Conservation (phyloP, 2,113 vertebrate genomes). For the Callaeas wilsoni region DNA sequence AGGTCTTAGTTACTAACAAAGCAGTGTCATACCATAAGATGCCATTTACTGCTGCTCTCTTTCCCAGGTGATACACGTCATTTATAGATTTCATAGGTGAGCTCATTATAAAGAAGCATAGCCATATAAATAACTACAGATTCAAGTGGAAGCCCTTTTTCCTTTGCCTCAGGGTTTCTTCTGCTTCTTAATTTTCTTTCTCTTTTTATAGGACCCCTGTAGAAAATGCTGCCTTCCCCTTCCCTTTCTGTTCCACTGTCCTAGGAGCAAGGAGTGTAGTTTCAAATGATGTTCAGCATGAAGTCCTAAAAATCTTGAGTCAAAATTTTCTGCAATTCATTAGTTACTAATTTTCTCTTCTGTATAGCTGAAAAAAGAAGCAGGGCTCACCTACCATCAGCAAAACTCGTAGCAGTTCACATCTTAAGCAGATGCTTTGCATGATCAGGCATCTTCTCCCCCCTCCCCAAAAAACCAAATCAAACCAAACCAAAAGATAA, state of each 20-base stretch:
- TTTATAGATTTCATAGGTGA: background rate
- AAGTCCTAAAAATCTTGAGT: background rate
- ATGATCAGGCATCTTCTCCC: background rate
- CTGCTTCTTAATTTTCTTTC: background rate
- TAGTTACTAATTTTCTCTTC: background rate
- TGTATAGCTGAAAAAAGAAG: background rate
- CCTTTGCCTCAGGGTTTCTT: background rate
- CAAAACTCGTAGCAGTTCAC: background rate
- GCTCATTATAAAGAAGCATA: background rate
- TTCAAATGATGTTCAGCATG: background rate
- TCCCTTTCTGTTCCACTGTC: background rate
- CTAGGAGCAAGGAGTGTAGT: background rate
- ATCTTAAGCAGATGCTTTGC: background rate
- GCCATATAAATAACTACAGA: background rate
- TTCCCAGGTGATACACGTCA: accelerated
- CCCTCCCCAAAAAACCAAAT: too few species aligned
- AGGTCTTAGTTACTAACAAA: background rate
- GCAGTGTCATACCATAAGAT: background rate
- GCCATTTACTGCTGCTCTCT: background rate
- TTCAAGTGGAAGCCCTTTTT: background rate
- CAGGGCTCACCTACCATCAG: background rate
- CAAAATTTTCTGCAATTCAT: background rate
- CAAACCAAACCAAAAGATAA: background rate
- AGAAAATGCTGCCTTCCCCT: background rate
- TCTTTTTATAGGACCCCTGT: background rate